phyloP scores from a whole-genome alignment of 2,797 vertebrate species.

The Melanotaenia boesemani region DNA sequence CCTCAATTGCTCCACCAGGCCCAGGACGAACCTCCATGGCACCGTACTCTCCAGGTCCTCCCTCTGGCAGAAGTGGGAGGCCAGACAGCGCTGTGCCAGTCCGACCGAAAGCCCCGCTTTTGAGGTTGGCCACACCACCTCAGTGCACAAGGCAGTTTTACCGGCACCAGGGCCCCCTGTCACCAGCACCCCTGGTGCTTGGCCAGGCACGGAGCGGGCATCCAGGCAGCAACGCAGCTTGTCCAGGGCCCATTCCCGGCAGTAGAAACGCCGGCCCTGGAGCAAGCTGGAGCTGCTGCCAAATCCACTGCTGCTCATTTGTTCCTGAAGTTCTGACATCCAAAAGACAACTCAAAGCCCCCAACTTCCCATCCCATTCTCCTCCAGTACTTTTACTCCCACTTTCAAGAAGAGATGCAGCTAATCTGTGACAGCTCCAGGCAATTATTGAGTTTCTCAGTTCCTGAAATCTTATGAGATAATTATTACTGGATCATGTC shows the following conservation, averaged over 20 bases:
- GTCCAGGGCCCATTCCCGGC: slow-evolving; percentile 88
- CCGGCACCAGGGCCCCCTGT: slow-evolving; percentile 85
- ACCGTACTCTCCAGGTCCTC: slow-evolving; percentile 78
- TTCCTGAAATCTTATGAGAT: slow-evolving; percentile 36
- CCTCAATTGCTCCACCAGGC: slow-evolving; percentile 82
- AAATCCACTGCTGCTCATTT: slow-evolving; percentile 73
- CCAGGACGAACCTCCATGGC: slow-evolving; percentile 81
- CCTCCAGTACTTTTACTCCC: not conserved
- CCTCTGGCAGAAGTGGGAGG: slow-evolving; percentile 85
- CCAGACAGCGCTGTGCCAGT: slow-evolving; percentile 81
- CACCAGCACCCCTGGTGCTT: slow-evolving; percentile 77
- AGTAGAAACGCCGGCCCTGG: slow-evolving; percentile 83
- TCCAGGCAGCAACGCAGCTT: slow-evolving; percentile 83
- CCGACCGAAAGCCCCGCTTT: slow-evolving; percentile 63
- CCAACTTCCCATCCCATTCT: slow-evolving; percentile 71
- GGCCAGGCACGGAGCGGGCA: slow-evolving; percentile 45
- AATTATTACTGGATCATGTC: slow-evolving; percentile 21
- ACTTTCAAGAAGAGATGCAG: slow-evolving; percentile 24
- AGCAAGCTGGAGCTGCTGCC: slow-evolving; percentile 75
- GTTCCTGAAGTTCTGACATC: slow-evolving; percentile 40
- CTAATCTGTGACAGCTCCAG: slow-evolving; percentile 29
- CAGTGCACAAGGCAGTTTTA: slow-evolving; percentile 84
- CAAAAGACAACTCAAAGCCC: slow-evolving; percentile 34
- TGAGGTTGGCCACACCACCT: slow-evolving; percentile 83
- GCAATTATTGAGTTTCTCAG: slow-evolving; percentile 21